These are phyloP conservation scores for Epizoanthus scotinus DNA, from an alignment of 92 coral and sea anemone species.

Conservation along the genomic window DNA sequence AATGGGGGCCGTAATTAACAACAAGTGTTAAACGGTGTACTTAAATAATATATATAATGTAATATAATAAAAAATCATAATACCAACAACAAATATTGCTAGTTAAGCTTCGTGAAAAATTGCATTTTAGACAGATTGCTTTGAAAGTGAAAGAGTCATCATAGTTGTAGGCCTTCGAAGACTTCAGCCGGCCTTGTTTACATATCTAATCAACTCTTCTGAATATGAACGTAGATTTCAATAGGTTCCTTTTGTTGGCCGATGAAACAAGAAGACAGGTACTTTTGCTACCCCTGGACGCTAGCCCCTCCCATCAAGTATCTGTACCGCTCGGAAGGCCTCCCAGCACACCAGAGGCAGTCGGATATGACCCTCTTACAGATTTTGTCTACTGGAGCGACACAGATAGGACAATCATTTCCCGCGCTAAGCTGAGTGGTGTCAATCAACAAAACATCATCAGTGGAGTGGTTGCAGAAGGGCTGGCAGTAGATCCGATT, in stretches of 20 bases:
- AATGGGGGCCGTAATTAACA: no score
- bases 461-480: constrained; percentile 1
- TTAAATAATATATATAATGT: no score
- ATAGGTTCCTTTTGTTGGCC: constrained; percentile 22
- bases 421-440: constrained; percentile 11
- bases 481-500: constrained; percentile 4
- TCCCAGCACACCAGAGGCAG: constrained; percentile 1
- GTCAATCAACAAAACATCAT: neutral
- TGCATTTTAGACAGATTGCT: no score
- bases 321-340: constrained; percentile 6
- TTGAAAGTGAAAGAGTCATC: no score
- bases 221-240: neutral
- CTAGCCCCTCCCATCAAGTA: constrained; percentile 2
- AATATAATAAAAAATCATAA: no score
- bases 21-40: no score
- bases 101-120: no score
- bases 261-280: neutral
- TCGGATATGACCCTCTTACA: constrained; percentile 15
- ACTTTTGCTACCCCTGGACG: constrained; percentile 11
- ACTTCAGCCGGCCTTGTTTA: no score
- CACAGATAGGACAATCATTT: neutral
- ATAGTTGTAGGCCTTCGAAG: no score
- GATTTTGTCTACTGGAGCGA: constrained; percentile 30
- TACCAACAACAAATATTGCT: no score
- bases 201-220: no score